Base-by-base conservation (phyloP, 2,888 invertebrate species). In the Siphlonurus alternatus region DNA sequence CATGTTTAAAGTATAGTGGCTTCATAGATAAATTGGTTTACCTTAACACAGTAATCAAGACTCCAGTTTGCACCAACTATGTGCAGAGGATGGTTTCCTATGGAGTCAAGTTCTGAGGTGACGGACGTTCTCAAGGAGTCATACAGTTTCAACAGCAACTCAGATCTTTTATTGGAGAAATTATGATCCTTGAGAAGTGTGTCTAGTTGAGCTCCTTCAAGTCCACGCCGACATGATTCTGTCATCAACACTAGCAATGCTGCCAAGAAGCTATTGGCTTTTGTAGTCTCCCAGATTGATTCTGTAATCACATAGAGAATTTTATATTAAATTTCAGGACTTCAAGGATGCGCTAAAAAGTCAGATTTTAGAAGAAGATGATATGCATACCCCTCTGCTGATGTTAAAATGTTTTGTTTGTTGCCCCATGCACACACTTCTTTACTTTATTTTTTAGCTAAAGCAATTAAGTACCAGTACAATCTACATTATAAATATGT, bases 31-130 rank as follows among this genome's bases (percentile, higher is more conserved):
- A n/a, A n/a, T n/a, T n/a, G n/a, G n/a, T 19, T 23, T 72, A 76
- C 76, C 72, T 75, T 76, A 2, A 73, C 68, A 62, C 73, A 72
- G 65, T 75, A 74, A 69, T 76, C 75, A 63, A 76, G 68, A 66
- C 70, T 71, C 77, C 77, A 77, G 62, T 73, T 70, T 2, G 73
- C 69, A 65, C 76, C 74, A 23, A 76, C 70, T 59, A 76, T 69
- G 24, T 73, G 75, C 0, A 73, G 73, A 23, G 72, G 68, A 64
- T n/a, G 56, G n/a, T 5, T 10, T 22, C 22, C 19, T 5, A 56
- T 22, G 20, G 56, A 56, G 7, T 56, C 22, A 56, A 56, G 56
- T 38, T 38, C 38, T 10, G 15, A 5, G 15, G 38, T 38, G 38
- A 15, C 15, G 5, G 38, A 38, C 15, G 38, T 10, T 15, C 15